Percentiles rank a stretch among this genome's conserved stretches.
Evolutionary conservation across 1,140 invertebrate genomes (phyloP).

Genomic region (Lordiphosa mommai): DNA sequence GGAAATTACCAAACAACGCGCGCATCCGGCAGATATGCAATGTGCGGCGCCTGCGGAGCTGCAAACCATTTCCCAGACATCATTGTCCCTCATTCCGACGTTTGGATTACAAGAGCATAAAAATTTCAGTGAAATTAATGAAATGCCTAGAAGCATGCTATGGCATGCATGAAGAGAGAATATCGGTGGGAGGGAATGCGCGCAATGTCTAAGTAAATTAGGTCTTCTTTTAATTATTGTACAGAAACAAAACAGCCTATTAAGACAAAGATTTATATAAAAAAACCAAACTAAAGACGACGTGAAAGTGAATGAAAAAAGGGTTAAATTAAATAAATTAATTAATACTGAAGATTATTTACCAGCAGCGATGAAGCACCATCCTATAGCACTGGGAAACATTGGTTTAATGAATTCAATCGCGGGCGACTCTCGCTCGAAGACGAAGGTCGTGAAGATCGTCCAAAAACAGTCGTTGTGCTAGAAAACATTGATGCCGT

Average conservation of each 20-base stretch:
- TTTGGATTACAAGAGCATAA: conserved; percentile 39
- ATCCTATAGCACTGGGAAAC: too few species aligned
- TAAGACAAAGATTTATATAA: background rate
- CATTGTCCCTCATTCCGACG: conserved; percentile 22
- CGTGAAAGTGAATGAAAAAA: too few species aligned
- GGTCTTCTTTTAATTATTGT: conserved; percentile 21
- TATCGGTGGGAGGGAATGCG: background rate
- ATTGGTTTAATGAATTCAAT: too few species aligned
- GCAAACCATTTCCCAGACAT: conserved; percentile 30
- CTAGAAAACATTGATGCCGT: too few species aligned
- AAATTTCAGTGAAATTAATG: conserved; percentile 63
- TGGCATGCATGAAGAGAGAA: background rate
- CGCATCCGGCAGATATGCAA: conserved; percentile 69
- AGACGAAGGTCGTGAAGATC: too few species aligned
- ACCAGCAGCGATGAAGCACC: too few species aligned
- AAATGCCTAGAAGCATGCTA: conserved; percentile 66
- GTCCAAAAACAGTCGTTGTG: too few species aligned
- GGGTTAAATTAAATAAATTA: too few species aligned
- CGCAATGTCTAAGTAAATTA: conserved; percentile 27
- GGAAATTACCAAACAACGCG: conserved; percentile 76
- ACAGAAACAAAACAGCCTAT: background rate
- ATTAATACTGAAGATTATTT: too few species aligned
- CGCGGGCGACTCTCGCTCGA: too few species aligned
- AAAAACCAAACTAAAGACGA: too few species aligned
- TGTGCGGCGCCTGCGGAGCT: conserved; percentile 46